Percentiles rank a stretch among this genome's conserved stretches.
These are phyloP conservation scores for Andrena bicolor DNA, from an alignment of 2,888 invertebrate species.

Conservation along the genomic window DNA sequence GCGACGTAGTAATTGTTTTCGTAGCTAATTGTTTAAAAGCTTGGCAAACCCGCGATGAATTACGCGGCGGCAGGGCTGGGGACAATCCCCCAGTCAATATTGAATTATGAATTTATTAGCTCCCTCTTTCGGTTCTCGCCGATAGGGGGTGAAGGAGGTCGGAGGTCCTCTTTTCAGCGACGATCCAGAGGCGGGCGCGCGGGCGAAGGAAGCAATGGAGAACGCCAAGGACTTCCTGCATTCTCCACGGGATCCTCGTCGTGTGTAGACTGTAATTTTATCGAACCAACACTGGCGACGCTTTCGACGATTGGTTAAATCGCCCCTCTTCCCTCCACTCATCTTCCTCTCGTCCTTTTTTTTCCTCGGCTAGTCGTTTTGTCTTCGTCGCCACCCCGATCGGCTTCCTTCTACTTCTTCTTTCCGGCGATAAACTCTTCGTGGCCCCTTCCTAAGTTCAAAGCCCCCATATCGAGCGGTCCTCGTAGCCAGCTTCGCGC, in stretches of 20 bases:
- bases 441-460: constrained; percentile 55
- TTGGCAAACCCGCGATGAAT: constrained; percentile 77
- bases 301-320: constrained; percentile 66
- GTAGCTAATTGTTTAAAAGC: constrained; percentile 81
- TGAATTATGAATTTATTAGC: constrained; percentile 83
- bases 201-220: constrained; percentile 11
- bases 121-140: constrained; percentile 63
- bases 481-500: constrained; percentile 27
- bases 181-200: background rate
- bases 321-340: constrained; percentile 34
- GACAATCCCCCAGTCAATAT: constrained; percentile 82
- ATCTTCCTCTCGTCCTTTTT: background rate
- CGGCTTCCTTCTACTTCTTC: constrained; percentile 38
- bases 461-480: constrained; percentile 64
- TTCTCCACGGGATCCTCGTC: constrained; percentile 54
- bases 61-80: constrained; percentile 69
- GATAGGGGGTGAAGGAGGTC: constrained; percentile 62
- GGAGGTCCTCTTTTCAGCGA: constrained; percentile 54
- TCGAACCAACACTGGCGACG: constrained; percentile 71
- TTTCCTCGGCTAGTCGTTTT: background rate
- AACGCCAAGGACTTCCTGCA: constrained; percentile 58
- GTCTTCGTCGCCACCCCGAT: constrained; percentile 40
- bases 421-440: constrained; percentile 54
- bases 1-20: constrained; percentile 76
- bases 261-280: constrained; percentile 69